Conservation (phyloP, 2,888 invertebrate species). For the Dendrolimus pini region DNA sequence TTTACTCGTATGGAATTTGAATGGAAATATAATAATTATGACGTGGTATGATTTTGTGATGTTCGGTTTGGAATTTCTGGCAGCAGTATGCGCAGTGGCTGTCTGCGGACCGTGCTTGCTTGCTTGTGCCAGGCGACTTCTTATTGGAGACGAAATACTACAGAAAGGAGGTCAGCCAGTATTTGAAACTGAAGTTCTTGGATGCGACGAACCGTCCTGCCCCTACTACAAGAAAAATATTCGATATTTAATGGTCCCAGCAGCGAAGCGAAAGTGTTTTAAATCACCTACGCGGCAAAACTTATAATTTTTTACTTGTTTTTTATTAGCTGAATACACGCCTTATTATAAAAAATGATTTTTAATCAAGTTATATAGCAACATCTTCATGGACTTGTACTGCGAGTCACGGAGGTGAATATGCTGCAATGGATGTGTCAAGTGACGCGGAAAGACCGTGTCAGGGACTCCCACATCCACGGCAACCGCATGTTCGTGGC, state of each 20-base stretch:
- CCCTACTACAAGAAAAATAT: conserved; percentile 66
- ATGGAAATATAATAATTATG: conserved; percentile 4
- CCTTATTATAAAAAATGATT: too few species aligned
- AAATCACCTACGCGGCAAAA: conserved; percentile 39
- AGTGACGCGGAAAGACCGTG: too few species aligned
- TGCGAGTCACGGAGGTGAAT: too few species aligned
- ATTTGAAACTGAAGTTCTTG: conserved; percentile 51
- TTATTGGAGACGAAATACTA: conserved; percentile 53
- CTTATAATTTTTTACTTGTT: conserved; percentile 10
- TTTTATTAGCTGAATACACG: too few species aligned
- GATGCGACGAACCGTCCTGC: conserved; percentile 64
- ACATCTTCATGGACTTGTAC: too few species aligned
- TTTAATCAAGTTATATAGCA: too few species aligned
- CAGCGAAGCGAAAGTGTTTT: conserved; percentile 36
- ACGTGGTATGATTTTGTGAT: conserved; percentile 56
- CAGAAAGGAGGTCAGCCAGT: conserved; percentile 30
- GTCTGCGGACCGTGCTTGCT: conserved; percentile 61
- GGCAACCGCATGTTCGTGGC: too few species aligned
- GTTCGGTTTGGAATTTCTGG: conserved; percentile 54
- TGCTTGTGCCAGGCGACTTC: conserved; percentile 47
- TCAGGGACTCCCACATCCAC: too few species aligned
- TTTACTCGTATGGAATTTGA: too few species aligned
- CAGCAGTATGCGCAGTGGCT: conserved; percentile 61
- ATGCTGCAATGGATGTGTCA: too few species aligned
- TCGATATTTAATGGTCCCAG: conserved; percentile 56